phyloP scores from a whole-genome alignment of 1,140 invertebrate species.

The Bradynema listronoti region DNA sequence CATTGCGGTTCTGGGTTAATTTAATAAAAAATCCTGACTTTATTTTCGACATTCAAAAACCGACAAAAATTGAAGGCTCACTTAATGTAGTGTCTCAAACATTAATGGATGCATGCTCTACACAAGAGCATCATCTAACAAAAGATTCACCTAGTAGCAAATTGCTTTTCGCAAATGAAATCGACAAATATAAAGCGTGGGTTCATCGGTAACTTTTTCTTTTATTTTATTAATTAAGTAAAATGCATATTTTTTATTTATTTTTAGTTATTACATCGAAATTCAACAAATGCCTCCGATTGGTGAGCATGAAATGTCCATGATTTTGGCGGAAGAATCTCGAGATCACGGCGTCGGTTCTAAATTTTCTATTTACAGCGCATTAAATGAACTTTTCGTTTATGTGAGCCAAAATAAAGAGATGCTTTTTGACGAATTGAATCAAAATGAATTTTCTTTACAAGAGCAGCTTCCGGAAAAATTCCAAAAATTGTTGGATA shows the following conservation, averaged over 20 bases:
- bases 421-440: slow-evolving; percentile 36
- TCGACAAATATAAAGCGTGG: slow-evolving; percentile 97
- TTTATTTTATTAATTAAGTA: slow-evolving; percentile 8
- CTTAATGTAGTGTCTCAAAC: slow-evolving; percentile 97
- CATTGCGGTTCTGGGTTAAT: slow-evolving; percentile 92
- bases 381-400: slow-evolving; percentile 55
- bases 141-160: slow-evolving; percentile 98
- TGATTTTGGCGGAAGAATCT: slow-evolving; percentile 95
- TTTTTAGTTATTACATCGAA: slow-evolving; percentile 63
- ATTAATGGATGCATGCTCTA: slow-evolving; percentile 99
- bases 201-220: slow-evolving; percentile 73
- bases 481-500: slow-evolving; percentile 45
- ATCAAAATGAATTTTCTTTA: slow-evolving; percentile 42
- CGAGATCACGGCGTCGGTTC: slow-evolving; percentile 40
- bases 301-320: slow-evolving; percentile 98
- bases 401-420: slow-evolving; percentile 57
- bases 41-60: slow-evolving; percentile 98
- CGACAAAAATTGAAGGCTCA: slow-evolving; percentile 97
- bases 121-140: slow-evolving; percentile 93
- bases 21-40: slow-evolving; percentile 99
- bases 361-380: slow-evolving; percentile 53
- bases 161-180: slow-evolving; percentile 97
- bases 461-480: slow-evolving; percentile 41
- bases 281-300: slow-evolving; percentile 81
- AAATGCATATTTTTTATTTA: slow-evolving; percentile 3